phyloP scores from a whole-genome alignment of 2,888 invertebrate genomes.

The Axea sp. region DNA sequence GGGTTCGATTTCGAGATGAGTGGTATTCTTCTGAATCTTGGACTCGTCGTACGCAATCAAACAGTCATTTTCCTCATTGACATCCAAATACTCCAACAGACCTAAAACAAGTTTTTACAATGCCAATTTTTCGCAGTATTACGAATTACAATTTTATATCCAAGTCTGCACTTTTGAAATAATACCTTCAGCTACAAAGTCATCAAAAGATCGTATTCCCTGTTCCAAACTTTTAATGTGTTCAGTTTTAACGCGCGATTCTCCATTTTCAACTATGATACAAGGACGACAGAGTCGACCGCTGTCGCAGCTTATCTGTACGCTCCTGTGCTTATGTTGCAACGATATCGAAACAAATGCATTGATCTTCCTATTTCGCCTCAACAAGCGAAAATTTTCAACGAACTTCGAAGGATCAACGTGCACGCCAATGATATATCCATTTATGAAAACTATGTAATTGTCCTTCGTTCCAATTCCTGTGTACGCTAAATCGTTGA shows the following conservation, averaged over 20 bases:
- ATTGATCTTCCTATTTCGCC: conserved; percentile 91
- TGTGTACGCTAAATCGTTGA: conserved; percentile 91
- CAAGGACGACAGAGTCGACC: conserved; percentile 98
- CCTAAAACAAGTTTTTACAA: no score
- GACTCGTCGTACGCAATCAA: conserved; percentile 93
- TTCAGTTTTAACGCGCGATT: conserved; percentile 86
- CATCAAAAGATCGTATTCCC: conserved; percentile 90
- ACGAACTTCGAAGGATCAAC: conserved; percentile 89
- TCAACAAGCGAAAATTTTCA: conserved; percentile 88
- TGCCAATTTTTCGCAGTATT: no score
- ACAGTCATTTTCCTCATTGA: conserved; percentile 99
- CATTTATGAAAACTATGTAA: conserved; percentile 97
- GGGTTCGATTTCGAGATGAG: conserved; percentile 98
- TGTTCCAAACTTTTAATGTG: conserved; percentile 91
- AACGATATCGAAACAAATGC: conserved; percentile 96
- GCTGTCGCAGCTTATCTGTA: conserved; percentile 97
- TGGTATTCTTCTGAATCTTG: conserved; percentile 89
- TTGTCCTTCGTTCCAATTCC: conserved; percentile 89
- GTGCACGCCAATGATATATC: conserved; percentile 95
- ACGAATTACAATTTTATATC: no score
- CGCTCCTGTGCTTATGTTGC: conserved; percentile 86
- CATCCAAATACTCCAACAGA: conserved; percentile 97
- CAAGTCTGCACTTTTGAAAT: no score
- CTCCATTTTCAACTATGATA: conserved; percentile 93
- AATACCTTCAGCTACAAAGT: conserved; percentile 94